A percentile compares a stretch with the other conserved stretches of the same genome.
Evolutionary conservation across 2,113 vertebrate species (phyloP).

Genomic region (Hippoglossus stenolepis): DNA sequence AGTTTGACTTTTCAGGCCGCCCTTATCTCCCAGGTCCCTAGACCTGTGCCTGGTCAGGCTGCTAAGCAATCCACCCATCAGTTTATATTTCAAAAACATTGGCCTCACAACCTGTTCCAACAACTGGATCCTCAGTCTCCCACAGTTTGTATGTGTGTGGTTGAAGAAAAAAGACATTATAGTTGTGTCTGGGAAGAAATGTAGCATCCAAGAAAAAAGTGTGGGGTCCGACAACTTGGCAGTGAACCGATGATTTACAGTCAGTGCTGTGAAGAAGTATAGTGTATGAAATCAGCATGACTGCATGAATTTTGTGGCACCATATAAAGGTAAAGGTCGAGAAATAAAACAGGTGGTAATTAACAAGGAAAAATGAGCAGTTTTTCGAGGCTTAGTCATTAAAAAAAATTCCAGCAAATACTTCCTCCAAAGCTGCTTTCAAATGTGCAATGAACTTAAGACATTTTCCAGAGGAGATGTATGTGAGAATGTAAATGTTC

Average conservation of each 20-base stretch:
- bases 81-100: conserved; percentile 2
- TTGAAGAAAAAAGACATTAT: not conserved
- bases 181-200: not conserved
- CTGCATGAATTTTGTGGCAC: not conserved
- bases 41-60: not conserved
- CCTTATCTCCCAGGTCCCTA: too few species aligned
- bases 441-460: too few species aligned
- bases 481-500: too few species aligned
- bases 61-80: not conserved
- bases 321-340: conserved; percentile 5
- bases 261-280: conserved; percentile 4
- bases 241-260: conserved; percentile 10
- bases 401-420: conserved; percentile 22
- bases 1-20: not conserved
- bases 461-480: too few species aligned
- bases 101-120: not conserved
- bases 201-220: not conserved
- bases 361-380: conserved; percentile 6
- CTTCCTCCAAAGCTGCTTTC: not conserved
- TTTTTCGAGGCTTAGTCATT: conserved; percentile 13
- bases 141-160: not conserved
- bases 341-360: conserved; percentile 11
- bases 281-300: conserved; percentile 18
- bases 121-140: not conserved
- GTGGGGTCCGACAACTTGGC: not conserved